These are phyloP conservation scores for Calyptommatus sinebrachiatus DNA, from an alignment of 2,113 vertebrate species.

Conservation along the genomic window DNA sequence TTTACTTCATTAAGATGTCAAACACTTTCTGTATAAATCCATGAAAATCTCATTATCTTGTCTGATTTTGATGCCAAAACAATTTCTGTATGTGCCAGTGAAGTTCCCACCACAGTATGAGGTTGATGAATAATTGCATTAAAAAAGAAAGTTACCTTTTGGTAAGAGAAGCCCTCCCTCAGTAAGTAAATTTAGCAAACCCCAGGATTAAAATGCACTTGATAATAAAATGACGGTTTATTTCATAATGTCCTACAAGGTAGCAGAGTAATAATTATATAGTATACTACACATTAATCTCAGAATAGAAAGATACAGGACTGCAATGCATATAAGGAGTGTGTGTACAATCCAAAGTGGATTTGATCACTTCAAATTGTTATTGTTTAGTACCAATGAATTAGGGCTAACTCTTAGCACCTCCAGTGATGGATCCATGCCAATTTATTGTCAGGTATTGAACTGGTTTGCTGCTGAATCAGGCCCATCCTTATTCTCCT, in stretches of 20 bases:
- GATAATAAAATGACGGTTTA: not conserved
- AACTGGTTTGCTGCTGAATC: too few species aligned
- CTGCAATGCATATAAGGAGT: not conserved
- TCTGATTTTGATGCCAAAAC: slow-evolving; percentile 46
- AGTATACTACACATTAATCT: slow-evolving; percentile 14
- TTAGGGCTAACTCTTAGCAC: too few species aligned
- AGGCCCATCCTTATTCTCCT: too few species aligned
- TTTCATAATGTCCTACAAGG: slow-evolving; percentile 3
- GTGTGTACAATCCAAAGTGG: too few species aligned
- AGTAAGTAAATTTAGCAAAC: slow-evolving; percentile 17
- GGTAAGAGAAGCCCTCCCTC: slow-evolving; percentile 19
- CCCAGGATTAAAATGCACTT: slow-evolving; percentile 7
- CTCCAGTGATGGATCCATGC: too few species aligned
- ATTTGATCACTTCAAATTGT: too few species aligned
- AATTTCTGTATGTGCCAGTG: slow-evolving; percentile 34
- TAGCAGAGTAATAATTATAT: slow-evolving; percentile 6
- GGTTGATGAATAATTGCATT: slow-evolving; percentile 35
- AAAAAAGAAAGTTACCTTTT: slow-evolving; percentile 15
- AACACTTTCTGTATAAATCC: slow-evolving; percentile 42
- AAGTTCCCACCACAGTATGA: slow-evolving; percentile 19
- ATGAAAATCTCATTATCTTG: slow-evolving; percentile 38
- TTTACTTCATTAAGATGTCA: slow-evolving; percentile 25
- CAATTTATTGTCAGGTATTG: too few species aligned
- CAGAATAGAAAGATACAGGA: not conserved
- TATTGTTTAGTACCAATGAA: too few species aligned